phyloP scores from a whole-genome alignment of 2,113 vertebrate genomes.

The Tychaedon coryphoeus region DNA sequence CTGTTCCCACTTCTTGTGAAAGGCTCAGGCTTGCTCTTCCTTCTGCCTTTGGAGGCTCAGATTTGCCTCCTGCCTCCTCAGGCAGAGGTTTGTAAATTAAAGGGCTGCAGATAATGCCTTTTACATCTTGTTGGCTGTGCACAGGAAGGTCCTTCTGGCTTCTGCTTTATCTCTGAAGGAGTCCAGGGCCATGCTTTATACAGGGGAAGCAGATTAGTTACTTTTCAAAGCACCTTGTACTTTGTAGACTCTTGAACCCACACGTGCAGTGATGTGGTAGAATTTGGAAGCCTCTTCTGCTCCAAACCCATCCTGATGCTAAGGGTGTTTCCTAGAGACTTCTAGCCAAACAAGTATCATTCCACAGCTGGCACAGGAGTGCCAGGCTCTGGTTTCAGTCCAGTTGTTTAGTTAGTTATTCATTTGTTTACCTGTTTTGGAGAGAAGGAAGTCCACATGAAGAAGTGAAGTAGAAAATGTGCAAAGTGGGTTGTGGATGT shows the following conservation, averaged over 20 bases:
- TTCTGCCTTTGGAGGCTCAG: not conserved
- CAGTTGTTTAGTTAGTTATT: not conserved
- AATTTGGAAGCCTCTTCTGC: not conserved
- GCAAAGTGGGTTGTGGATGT: not conserved
- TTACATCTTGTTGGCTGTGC: not conserved
- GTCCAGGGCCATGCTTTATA: accelerated
- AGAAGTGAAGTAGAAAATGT: not conserved
- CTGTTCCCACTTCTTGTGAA: not conserved
- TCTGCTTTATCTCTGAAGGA: not conserved
- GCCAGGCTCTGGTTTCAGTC: not conserved
- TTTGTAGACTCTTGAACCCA: not conserved
- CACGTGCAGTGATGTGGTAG: not conserved
- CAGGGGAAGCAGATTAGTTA: not conserved
- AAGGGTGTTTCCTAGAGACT: not conserved
- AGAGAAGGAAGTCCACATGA: not conserved
- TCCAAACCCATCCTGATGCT: not conserved
- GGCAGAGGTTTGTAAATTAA: not conserved
- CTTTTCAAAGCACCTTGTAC: not conserved
- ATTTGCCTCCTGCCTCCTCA: not conserved
- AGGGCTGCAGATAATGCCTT: not conserved
- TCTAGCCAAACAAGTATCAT: not conserved
- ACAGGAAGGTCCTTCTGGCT: not conserved
- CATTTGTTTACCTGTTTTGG: not conserved
- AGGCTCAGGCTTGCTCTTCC: not conserved
- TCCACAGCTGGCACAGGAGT: not conserved